A percentile compares a stretch with the other conserved stretches of the same genome.
Evolutionary conservation across 2,113 vertebrate genomes (phyloP).

Genomic region (Electrona antarctica): DNA sequence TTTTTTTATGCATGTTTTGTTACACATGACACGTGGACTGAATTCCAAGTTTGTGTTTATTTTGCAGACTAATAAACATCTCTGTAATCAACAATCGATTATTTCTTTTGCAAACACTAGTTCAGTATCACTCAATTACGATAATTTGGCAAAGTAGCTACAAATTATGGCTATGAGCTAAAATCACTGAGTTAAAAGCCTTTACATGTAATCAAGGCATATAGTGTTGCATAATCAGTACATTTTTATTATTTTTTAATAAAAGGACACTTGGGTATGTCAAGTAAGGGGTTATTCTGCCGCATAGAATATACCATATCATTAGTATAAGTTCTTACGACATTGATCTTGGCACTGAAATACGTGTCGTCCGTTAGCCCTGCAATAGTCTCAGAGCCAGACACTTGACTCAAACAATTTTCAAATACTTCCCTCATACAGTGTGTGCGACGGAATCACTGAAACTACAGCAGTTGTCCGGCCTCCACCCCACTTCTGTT

Average conservation of each 20-base stretch:
- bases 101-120: slow-evolving; percentile 7
- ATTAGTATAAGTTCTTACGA: no score
- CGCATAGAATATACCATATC: slow-evolving; percentile 2
- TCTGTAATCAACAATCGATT: slow-evolving; percentile 26
- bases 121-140: slow-evolving; percentile 8
- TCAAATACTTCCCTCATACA: no score
- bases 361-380: slow-evolving; percentile 8
- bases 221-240: slow-evolving; percentile 55
- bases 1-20: slow-evolving; percentile 8
- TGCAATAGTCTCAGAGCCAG: slow-evolving; percentile 3
- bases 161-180: slow-evolving; percentile 13
- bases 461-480: no score
- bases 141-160: slow-evolving; percentile 28
- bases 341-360: slow-evolving; percentile 40
- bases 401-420: no score
- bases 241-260: not conserved
- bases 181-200: slow-evolving; percentile 27
- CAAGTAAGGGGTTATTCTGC: slow-evolving; percentile 15
- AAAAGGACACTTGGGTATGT: slow-evolving; percentile 60
- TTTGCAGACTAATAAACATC: slow-evolving; percentile 22
- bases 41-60: slow-evolving; percentile 16
- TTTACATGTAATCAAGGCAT: slow-evolving; percentile 54
- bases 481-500: no score
- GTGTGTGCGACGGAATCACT: no score
- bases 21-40: slow-evolving; percentile 21